Percentiles rank a stretch among this genome's conserved stretches.
Evolutionary conservation across 2,888 invertebrate genomes (phyloP).

Genomic region (Melanophora roralis): DNA sequence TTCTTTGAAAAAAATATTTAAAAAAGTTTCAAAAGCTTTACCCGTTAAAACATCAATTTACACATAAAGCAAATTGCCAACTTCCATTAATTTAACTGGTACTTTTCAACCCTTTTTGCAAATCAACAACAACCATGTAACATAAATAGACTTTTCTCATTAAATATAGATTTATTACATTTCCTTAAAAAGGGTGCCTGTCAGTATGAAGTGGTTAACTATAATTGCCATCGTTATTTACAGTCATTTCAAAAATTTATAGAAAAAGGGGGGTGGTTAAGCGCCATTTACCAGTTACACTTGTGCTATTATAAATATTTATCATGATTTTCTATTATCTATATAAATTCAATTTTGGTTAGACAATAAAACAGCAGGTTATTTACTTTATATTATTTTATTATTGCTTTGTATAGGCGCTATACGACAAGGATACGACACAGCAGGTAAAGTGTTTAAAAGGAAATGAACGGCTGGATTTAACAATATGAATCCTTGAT

Average conservation of each 20-base stretch:
- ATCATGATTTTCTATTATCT: conserved; percentile 30
- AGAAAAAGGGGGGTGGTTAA: background rate
- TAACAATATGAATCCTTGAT: conserved; percentile 36
- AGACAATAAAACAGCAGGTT: conserved; percentile 51
- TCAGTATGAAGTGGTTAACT: background rate
- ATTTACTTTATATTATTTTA: background rate
- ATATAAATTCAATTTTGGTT: conserved; percentile 46
- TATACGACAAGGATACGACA: background rate
- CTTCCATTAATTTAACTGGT: background rate
- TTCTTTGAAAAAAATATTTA: no score
- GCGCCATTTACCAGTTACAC: background rate
- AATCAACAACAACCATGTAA: background rate
- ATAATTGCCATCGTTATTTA: conserved; percentile 23
- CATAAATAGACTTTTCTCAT: background rate
- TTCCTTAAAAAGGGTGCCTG: background rate
- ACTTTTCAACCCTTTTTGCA: background rate
- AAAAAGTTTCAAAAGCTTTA: no score
- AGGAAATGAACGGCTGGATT: conserved; percentile 15
- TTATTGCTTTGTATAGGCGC: background rate
- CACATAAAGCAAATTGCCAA: no score
- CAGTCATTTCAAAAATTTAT: background rate
- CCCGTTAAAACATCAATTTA: no score
- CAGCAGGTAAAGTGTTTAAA: conserved; percentile 25
- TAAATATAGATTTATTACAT: background rate
- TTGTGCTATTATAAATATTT: conserved; percentile 30